These are phyloP conservation scores for Scleropages formosus DNA, from an alignment of 2,797 vertebrate species.

Conservation along the genomic window DNA sequence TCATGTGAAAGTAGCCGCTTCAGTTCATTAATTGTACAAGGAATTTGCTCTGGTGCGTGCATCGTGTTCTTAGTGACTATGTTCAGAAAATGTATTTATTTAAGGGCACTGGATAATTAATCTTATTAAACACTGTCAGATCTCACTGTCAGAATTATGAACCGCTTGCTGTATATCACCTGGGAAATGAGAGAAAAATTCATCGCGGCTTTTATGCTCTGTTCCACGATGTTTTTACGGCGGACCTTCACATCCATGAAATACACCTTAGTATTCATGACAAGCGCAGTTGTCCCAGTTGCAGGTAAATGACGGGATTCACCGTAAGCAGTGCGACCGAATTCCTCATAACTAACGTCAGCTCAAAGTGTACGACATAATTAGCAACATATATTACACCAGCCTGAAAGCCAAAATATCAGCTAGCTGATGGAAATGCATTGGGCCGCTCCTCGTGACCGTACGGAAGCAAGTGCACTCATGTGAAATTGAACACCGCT, in stretches of 20 bases:
- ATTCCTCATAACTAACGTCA: background rate
- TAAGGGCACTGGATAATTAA: too few species aligned
- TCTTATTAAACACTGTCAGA: too few species aligned
- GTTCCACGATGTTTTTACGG: background rate
- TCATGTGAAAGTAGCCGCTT: too few species aligned
- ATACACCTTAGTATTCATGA: slow-evolving; percentile 3
- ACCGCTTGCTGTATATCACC: too few species aligned
- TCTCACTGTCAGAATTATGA: too few species aligned
- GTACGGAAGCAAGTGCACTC: slow-evolving; percentile 62
- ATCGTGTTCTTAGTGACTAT: too few species aligned
- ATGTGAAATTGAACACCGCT: slow-evolving; percentile 53
- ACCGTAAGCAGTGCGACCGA: background rate
- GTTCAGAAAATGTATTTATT: too few species aligned
- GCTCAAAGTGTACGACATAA: background rate
- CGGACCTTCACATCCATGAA: background rate
- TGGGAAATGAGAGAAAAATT: too few species aligned
- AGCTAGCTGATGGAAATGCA: slow-evolving; percentile 65
- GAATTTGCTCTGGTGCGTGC: too few species aligned
- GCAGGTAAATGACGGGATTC: background rate
- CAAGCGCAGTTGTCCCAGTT: background rate
- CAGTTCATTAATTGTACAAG: too few species aligned
- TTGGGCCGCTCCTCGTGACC: slow-evolving; percentile 68
- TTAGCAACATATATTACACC: slow-evolving; percentile 4
- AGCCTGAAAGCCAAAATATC: slow-evolving; percentile 41
- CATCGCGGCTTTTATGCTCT: too few species aligned